Evolutionary conservation across 2,113 vertebrate genomes (phyloP).

Genomic region (Dendropsophus ebraccatus): DNA sequence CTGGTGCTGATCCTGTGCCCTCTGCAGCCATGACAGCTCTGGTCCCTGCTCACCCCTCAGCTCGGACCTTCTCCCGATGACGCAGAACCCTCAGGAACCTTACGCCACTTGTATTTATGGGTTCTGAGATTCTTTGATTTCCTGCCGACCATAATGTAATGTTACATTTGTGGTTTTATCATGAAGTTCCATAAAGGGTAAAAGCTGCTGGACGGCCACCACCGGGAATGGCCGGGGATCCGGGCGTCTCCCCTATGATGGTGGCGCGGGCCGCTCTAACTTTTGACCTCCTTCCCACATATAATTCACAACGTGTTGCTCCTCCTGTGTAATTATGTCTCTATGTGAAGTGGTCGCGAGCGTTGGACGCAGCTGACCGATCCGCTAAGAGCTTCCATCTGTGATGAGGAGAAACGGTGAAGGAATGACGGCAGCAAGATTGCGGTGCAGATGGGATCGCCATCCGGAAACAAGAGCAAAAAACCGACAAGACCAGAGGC

Average conservation of each 20-base stretch:
- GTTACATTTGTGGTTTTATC: neutral
- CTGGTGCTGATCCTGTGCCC: too few relatives aligned
- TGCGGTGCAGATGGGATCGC: neutral
- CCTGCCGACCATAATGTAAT: neutral
- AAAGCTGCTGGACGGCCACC: too few relatives aligned
- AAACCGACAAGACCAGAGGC: neutral
- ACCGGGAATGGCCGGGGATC: too few relatives aligned
- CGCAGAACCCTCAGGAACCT: neutral
- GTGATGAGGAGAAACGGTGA: neutral
- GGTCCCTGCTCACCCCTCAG: neutral
- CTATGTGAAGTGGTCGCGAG: neutral
- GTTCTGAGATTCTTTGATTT: accelerated
- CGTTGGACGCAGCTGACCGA: too few relatives aligned
- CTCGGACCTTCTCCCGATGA: neutral
- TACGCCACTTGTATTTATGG: neutral
- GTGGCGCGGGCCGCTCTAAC: neutral
- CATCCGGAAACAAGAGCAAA: neutral
- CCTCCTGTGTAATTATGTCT: conserved; percentile 2
- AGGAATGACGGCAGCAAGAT: neutral
- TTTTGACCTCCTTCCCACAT: conserved; percentile 3
- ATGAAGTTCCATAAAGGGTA: neutral
- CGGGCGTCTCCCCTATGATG: neutral
- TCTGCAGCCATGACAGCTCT: neutral
- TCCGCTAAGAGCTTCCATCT: conserved; percentile 27
- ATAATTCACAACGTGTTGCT: neutral